A percentile compares a stretch with the other conserved stretches of the same genome.
These are phyloP conservation scores for Lathamus discolor DNA, from an alignment of 2,113 vertebrate genomes.

Conservation along the genomic window DNA sequence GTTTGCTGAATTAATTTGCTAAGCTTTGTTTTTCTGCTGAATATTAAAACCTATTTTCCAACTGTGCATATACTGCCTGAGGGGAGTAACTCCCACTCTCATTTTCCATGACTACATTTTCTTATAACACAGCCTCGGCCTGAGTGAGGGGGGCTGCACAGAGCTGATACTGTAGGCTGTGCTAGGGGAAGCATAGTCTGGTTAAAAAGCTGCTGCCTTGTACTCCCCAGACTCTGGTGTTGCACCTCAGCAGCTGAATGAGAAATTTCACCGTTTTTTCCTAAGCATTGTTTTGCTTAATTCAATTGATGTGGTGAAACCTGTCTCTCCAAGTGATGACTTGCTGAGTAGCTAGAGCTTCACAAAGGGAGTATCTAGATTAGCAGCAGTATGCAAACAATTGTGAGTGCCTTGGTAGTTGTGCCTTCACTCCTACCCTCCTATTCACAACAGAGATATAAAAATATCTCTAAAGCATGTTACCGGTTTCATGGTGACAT, in stretches of 20 bases:
- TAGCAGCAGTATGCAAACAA: not conserved
- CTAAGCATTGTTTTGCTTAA: not conserved
- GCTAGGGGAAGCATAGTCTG: not conserved
- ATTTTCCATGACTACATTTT: rapidly evolving
- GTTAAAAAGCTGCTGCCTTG: not conserved
- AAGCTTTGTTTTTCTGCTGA: not conserved
- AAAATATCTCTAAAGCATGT: not conserved
- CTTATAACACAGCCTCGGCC: rapidly evolving
- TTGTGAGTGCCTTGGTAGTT: not conserved
- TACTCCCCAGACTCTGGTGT: not conserved
- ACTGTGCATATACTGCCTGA: not conserved
- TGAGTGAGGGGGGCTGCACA: not conserved
- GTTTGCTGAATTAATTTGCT: constrained; percentile 31
- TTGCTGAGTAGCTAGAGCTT: not conserved
- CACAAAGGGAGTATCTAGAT: not conserved
- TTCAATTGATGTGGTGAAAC: not conserved
- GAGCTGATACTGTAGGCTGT: not conserved
- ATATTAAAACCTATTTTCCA: not conserved
- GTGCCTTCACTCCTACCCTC: not conserved
- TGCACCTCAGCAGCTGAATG: not conserved
- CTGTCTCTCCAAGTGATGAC: not conserved
- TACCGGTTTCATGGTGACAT: not conserved
- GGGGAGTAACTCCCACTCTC: not conserved
- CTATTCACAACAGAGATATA: not conserved
- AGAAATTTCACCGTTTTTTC: not conserved